A percentile compares a stretch with the other conserved stretches of the same genome.
Evolutionary conservation across 2,113 vertebrate species (phyloP).

Genomic region (Microcebus tavaratra): DNA sequence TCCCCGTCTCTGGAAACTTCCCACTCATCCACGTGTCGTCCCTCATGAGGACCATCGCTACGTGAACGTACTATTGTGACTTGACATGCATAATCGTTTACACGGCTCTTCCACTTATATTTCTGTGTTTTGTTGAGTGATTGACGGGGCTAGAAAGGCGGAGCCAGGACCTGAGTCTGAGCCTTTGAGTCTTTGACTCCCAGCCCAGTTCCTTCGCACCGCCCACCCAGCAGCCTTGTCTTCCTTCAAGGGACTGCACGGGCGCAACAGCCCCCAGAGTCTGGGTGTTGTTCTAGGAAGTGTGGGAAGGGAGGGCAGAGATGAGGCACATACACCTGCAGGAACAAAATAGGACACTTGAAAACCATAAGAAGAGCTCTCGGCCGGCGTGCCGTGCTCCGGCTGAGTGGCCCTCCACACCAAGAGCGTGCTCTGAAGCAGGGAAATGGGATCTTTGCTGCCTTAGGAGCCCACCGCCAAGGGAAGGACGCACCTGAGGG

Average conservation of each 20-base stretch:
- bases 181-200: not conserved
- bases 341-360: constrained; percentile 53
- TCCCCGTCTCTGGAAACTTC: not conserved
- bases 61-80: not conserved
- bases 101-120: not conserved
- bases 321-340: not conserved
- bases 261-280: not conserved
- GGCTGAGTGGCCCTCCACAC: not conserved
- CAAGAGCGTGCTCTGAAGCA: not conserved
- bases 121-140: not conserved
- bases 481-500: not conserved
- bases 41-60: not conserved
- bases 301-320: not conserved
- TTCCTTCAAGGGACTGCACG: not conserved
- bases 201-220: not conserved
- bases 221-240: not conserved
- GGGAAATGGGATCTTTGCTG: not conserved
- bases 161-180: not conserved
- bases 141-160: not conserved
- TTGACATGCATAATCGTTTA: not conserved
- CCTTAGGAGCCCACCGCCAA: not conserved
- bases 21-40: not conserved
- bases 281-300: not conserved
- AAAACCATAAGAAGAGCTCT: constrained; percentile 47
- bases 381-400: not conserved